Evolutionary conservation across 2,888 invertebrate genomes (phyloP), one percentile per base, ranked within the genome.

Genomic region (Cerastis leucographa): DNA sequence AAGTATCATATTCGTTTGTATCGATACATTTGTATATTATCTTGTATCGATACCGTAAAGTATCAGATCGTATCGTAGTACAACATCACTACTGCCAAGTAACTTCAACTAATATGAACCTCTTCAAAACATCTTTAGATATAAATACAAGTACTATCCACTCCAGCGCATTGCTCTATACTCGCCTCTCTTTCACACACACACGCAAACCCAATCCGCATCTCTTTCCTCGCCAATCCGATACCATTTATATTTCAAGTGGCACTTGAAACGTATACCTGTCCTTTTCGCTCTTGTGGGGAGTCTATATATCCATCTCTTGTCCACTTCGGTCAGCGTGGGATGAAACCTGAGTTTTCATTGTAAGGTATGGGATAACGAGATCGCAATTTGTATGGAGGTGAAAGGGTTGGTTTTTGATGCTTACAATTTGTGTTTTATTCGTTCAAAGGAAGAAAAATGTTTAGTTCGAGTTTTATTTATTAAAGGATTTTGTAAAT

Each of bases 221-320:
- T 88, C 87, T 91, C 90, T 78, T 78, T 85, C 89, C 85, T 78
- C 88, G 91, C 77, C 77, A 93, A 94, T 94, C 93, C 93, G 95
- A 95, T 96, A 96, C 96, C 95, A 94, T 96, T 96, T 95, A 95
- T 94, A 93, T 93, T 93, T 96, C 87, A 91, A 96, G 96, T 94
- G 93, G 89, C 91, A 90, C 94, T 95, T 90, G 84, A 87, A 83
- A 85, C 80, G 80, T 92, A 91, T 88, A 88, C 72, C 91, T 84
- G 71, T 94, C 94, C 88, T 91, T 74, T 86, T 95, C 87, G 71
- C 90, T 83, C 93, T 78, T 74, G 66, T 51, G 14, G n/a, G 61
- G 35, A 49, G 49, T 72, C 70, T 76, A 81, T 90, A 92, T 90
- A 75, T 86, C 88, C 84, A 71, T 92, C 91, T 91, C 93, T 83